Evolutionary conservation across 2,888 invertebrate species (phyloP), one percentile per base, ranked within the genome.

Genomic region (Cataglyphis albicans): DNA sequence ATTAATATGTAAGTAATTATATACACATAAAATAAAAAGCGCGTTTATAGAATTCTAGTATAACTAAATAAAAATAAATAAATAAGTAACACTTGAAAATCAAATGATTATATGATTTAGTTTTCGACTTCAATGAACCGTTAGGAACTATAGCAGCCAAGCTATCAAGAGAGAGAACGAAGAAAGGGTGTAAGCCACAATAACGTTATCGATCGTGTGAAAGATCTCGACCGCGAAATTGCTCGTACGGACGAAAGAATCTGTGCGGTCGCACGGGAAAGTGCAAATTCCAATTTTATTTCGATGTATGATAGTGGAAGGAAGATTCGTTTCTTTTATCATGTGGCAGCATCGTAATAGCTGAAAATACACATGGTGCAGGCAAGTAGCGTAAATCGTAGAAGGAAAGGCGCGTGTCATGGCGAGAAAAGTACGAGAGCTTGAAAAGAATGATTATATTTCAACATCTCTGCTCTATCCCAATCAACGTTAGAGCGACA

Each of bases 211-310:
- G 57, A 82, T 78, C 82, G 59, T 85, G 73, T 67, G 76, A 84
- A 73, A 83, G 52, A 80, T 61, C 65, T 41, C 63, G 73, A 68
- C 70, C 75, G 73, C 86, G 81, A 88, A 90, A 90, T 90, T 89
- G 85, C 82, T 83, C 83, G 83, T 64, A 72, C 59, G 48, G 55
- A 83, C 78, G 63, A 75, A 86, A 84, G 86, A 90, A 90, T 85
- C 67, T 76, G 65, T 57, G 70, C 67, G 44, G 44, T 48, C 38
- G 57, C 10, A 38, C 61, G 41, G 35, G 57, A 41, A 52, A 68
- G 44, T 48, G 41, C 59, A 48, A 35, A 48, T 75, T 57, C 81
- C 83, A 88, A 89, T 89, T 88, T 89, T 89, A 89, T 89, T 85
- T 59, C 61, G 52, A 73, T 68, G 59, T 63, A 67, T 52, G 7